Conservation (phyloP, 2,797 vertebrate genomes). For the Zalophus californianus region DNA sequence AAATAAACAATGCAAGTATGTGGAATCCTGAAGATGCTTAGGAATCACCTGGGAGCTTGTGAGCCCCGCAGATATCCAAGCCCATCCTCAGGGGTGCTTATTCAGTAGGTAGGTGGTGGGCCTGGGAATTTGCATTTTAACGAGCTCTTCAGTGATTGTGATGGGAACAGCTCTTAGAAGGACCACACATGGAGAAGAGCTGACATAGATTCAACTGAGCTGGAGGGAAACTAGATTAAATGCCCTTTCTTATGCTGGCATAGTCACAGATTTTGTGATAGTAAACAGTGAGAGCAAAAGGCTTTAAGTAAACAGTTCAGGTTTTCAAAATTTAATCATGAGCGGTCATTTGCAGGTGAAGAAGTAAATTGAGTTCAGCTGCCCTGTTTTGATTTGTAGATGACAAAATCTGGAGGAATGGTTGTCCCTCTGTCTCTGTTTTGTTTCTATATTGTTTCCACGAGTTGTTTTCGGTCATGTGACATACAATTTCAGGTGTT, state of each 20-base stretch:
- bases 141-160: neutral
- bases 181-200: neutral
- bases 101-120: neutral
- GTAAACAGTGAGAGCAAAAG: conserved; percentile 9
- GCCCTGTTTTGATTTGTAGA: conserved; percentile 2
- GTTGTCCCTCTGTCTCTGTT: conserved; percentile 33
- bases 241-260: neutral
- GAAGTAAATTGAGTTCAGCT: conserved; percentile 51
- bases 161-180: neutral
- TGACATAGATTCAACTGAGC: neutral
- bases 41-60: neutral
- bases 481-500: neutral
- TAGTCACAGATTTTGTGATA: conserved; percentile 49
- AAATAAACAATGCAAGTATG: neutral
- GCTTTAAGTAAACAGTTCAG: conserved; percentile 61
- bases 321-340: conserved; percentile 57
- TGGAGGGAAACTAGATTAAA: neutral
- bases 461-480: neutral
- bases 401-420: neutral
- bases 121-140: conserved; percentile 23
- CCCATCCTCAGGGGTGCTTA: neutral
- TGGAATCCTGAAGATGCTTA: conserved; percentile 2
- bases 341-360: conserved; percentile 25
- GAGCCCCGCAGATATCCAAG: neutral
- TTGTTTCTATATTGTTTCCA: conserved; percentile 11